Base-by-base conservation (phyloP, 2,888 invertebrate genomes). In the Ennomos quercinarius region DNA sequence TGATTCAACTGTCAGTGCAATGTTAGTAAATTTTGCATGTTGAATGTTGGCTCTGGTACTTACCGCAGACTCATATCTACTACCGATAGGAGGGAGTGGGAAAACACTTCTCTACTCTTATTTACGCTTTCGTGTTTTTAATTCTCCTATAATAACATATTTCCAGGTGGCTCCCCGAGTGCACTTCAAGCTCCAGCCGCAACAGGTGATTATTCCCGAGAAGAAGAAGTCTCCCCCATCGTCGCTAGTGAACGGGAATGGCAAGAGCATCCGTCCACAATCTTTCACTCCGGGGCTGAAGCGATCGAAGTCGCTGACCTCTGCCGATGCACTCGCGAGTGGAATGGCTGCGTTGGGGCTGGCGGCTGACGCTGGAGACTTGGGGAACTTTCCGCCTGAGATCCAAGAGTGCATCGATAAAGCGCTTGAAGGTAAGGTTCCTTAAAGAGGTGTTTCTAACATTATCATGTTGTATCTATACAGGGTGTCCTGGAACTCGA, bases 241-340 rank as follows among this genome's bases (percentile, higher is more conserved):
- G 59, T 83, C 91, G 0, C 73, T 91, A 10, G 82, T 87, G 53
- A 92, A 92, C 61, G 91, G 91, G 47, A 90, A 87, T 57, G 89
- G 90, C 64, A 89, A 87, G 78, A 88, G 85, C 70, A 76, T 89
- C 61, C 85, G 91, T 40, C 89, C 91, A 36, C 90, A 87, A 74
- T 81, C 85, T 27, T 89, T 88, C 75, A 77, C 89, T 46, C 84
- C 91, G 10, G 87, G 93, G n/a, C 83, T 97, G 63, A 97, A 97
- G 87, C 93, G 97, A 47, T 97, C 97, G 61, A 97, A 97, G 85
- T 97, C 97, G 57, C 85, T 97, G 71, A 96, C 96, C 9, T 95
- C 96, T 0, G 95, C 96, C 0, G 97, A 97, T 77, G 94, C 95
- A 10, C 86, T 95, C 65, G 94, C 95, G 48, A 93, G 95, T 45